phyloP scores from a whole-genome alignment of 2,888 invertebrate genomes.

The Drosophila quinaria region DNA sequence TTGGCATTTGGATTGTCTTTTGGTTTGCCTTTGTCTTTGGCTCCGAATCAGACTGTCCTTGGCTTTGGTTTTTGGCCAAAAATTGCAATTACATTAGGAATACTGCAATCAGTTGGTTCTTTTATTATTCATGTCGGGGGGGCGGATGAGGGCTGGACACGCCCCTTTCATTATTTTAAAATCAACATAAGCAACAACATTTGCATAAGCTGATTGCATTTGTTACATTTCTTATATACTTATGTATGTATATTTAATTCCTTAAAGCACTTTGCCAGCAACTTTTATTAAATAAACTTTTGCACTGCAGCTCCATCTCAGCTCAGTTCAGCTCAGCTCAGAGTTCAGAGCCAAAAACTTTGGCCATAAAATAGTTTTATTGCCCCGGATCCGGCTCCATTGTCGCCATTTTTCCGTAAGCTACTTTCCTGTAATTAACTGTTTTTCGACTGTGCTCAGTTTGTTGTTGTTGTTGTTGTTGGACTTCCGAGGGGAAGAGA shows the following conservation, averaged over 20 bases:
- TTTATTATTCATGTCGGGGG: constrained; percentile 62
- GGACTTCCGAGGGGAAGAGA: constrained; percentile 1
- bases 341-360: constrained; percentile 53
- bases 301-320: constrained; percentile 12
- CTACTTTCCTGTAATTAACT: constrained; percentile 76
- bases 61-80: constrained; percentile 19
- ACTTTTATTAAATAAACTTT: constrained; percentile 73
- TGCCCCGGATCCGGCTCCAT: constrained; percentile 39
- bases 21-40: constrained; percentile 36
- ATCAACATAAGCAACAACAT: constrained; percentile 60
- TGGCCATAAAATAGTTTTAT: constrained; percentile 77
- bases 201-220: constrained; percentile 77
- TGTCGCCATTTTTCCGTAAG: constrained; percentile 65
- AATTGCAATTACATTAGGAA: constrained; percentile 72
- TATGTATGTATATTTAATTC: constrained; percentile 56
- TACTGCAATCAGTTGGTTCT: constrained; percentile 55
- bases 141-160: constrained; percentile 12
- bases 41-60: constrained; percentile 3
- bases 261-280: constrained; percentile 56
- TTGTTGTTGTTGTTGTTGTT: not conserved
- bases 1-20: constrained; percentile 24
- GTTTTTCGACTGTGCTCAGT: constrained; percentile 58
- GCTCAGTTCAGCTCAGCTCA: constrained; percentile 16
- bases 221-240: constrained; percentile 25
- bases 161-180: constrained; percentile 72